Base-by-base conservation (phyloP, 2,113 vertebrate species). In the Chamaea fasciata region DNA sequence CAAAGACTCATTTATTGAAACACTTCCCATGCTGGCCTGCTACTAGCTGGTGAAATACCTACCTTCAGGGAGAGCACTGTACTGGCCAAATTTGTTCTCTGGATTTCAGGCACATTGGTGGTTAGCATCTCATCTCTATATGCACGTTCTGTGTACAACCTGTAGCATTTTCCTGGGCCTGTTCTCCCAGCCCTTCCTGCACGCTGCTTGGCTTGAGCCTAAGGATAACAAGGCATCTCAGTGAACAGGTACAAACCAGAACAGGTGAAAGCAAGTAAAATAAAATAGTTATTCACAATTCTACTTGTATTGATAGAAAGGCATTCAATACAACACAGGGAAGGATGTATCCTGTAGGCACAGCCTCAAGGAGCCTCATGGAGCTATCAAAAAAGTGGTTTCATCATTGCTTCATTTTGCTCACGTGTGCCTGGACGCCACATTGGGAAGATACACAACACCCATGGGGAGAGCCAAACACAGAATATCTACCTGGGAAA, bases 91-190 rank as follows among this genome's bases (percentile, higher is more conserved):
- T 99, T 99, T 73, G 99, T 99, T 85, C 99, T 99, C 98, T 99
- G 99, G 97, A 99, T 99, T 96, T 99, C 99, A 3, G 99, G 99
- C 56, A 99, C 99, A 0, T 99, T 99, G 91, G 99, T 99, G 62
- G 99, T 99, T 12, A 99, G 96, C 99, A 99, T 99, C 94, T 99
- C 99, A 63, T 99, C 99, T 50, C 99, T 97, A 87, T 99, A 99
- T 11, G 99, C 99, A n/a, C 99, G 98, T 86, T 99, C 99, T 0
- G 99, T 99, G 90, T 99, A 99, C 0, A 99, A 97, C 59, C 99
- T 97, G 83, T 99, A 99, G 95, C 98, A 99, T 55, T 99, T 99
- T 13, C 99, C 99, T 0, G 99, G 99, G 9, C 99, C 99, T 0
- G 99, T 99, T 70, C 99, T 98, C 33, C 99, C 99, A 17, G 99